Evolutionary conservation across 2,888 invertebrate species (phyloP).

Genomic region (Diabrotica balteata): DNA sequence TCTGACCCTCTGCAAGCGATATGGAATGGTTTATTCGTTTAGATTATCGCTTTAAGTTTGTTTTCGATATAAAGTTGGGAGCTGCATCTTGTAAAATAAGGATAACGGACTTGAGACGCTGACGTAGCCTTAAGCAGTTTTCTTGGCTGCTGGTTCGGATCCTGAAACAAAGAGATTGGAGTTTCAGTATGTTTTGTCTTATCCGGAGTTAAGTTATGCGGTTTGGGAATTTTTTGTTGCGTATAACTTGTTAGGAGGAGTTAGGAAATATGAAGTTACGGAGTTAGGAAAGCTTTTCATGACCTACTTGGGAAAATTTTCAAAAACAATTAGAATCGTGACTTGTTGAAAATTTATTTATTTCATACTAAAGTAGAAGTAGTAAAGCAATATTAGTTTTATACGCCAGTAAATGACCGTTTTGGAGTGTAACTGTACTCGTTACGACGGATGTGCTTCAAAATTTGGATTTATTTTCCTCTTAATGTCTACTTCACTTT

Average conservation of each 20-base stretch:
- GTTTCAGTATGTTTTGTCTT: conserved; percentile 8
- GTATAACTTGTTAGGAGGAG: not conserved
- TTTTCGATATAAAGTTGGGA: conserved; percentile 23
- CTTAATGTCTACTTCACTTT: too few species aligned
- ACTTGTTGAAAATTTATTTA: too few species aligned
- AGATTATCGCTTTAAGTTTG: conserved; percentile 25
- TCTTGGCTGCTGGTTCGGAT: conserved; percentile 7
- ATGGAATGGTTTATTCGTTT: conserved; percentile 26
- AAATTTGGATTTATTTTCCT: too few species aligned
- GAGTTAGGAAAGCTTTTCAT: not conserved
- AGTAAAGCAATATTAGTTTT: too few species aligned
- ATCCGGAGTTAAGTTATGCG: not conserved
- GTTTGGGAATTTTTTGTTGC: not conserved
- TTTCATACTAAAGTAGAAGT: too few species aligned
- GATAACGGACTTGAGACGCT: conserved; percentile 4
- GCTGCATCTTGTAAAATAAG: conserved; percentile 20
- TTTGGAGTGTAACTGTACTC: too few species aligned
- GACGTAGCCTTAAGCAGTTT: conserved; percentile 7
- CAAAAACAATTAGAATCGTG: too few species aligned
- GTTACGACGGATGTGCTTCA: too few species aligned
- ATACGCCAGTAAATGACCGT: too few species aligned
- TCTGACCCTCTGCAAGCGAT: conserved; percentile 23
- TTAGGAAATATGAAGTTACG: not conserved
- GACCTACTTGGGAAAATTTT: too few species aligned
- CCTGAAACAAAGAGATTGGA: conserved; percentile 22